These are phyloP conservation scores for Nerophis lumbriciformis DNA, from an alignment of 2,113 vertebrate species.

Conservation along the genomic window DNA sequence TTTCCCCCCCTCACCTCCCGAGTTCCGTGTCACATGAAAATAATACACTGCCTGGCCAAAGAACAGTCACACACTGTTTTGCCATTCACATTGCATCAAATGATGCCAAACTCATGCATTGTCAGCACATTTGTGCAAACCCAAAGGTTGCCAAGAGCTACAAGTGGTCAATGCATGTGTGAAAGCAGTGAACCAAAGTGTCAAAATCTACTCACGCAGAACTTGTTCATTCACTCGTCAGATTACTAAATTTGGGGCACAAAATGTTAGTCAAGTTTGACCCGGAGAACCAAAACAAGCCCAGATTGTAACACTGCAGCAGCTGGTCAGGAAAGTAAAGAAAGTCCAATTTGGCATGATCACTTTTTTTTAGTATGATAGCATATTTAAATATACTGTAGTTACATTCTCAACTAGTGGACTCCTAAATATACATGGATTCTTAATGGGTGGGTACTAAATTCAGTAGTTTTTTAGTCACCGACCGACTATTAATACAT, in stretches of 20 bases:
- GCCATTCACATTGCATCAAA: neutral
- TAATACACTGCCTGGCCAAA: slow-evolving; percentile 6
- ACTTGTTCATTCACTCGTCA: neutral
- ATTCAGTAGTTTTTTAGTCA: too few relatives aligned
- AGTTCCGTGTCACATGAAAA: slow-evolving; percentile 24
- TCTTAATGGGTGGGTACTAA: too few relatives aligned
- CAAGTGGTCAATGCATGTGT: neutral
- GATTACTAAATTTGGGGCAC: neutral
- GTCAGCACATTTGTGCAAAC: neutral
- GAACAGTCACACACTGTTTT: slow-evolving; percentile 1
- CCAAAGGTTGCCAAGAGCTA: too few relatives aligned
- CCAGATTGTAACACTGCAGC: neutral
- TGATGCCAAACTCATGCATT: neutral
- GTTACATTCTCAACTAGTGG: too few relatives aligned
- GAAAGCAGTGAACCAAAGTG: neutral
- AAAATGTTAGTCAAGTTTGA: neutral
- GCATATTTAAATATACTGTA: too few relatives aligned
- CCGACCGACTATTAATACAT: too few relatives aligned
- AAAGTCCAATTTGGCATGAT: neutral
- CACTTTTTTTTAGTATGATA: neutral
- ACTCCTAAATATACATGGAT: too few relatives aligned
- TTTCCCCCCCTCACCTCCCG: neutral
- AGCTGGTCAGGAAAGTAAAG: neutral
- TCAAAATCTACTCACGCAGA: neutral
- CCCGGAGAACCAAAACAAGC: neutral